These are phyloP conservation scores for Ridgeia piscesae DNA, from an alignment of 1,140 invertebrate genomes.

Conservation along the genomic window DNA sequence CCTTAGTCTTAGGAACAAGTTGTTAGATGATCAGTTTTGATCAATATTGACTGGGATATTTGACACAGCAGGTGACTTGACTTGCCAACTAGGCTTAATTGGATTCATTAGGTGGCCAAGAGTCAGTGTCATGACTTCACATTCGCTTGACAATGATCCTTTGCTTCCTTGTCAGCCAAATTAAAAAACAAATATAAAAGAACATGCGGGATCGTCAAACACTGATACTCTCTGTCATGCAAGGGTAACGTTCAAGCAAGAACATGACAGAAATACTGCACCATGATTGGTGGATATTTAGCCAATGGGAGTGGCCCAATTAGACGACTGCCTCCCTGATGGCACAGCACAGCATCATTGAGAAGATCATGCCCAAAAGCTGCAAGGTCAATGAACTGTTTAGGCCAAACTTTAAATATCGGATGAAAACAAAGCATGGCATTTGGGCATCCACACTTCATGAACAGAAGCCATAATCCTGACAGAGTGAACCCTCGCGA, in stretches of 20 bases:
- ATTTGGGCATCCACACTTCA: not conserved
- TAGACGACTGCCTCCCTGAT: conserved; percentile 53
- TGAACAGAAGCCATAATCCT: not conserved
- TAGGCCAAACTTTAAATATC: not conserved
- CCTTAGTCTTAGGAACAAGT: too few species aligned
- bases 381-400: conserved; percentile 52
- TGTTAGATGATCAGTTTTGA: too few species aligned
- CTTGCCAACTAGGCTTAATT: too few species aligned
- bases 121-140: not conserved
- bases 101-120: too few species aligned
- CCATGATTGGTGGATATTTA: conserved; percentile 16
- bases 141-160: not conserved
- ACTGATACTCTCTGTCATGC: not conserved
- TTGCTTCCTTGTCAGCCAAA: not conserved
- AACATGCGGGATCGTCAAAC: not conserved
- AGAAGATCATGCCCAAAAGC: conserved; percentile 75
- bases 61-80: too few species aligned
- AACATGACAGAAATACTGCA: conserved; percentile 9
- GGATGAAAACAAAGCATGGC: not conserved
- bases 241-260: not conserved
- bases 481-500: too few species aligned
- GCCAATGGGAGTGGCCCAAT: not conserved
- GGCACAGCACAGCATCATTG: conserved; percentile 76
- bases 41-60: too few species aligned
- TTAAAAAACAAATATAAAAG: not conserved